Conservation (phyloP, 2,888 invertebrate genomes). For the Meghimatium bilineatum region DNA sequence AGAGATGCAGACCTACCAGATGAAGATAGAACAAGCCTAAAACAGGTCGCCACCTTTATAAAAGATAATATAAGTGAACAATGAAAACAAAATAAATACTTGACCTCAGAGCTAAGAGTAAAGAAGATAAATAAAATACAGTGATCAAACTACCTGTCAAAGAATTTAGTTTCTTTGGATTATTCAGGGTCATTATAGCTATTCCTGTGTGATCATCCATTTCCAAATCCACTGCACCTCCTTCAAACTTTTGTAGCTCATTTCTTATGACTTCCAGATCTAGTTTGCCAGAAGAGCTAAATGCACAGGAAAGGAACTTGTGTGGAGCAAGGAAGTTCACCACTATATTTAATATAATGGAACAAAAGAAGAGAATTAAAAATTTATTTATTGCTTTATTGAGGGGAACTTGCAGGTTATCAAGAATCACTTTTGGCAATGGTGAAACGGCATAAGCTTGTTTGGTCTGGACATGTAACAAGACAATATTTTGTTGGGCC, state of each 20-base stretch:
- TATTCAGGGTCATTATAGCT: slow-evolving; percentile 77
- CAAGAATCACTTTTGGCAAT: too few relatives aligned
- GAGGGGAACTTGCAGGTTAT: not conserved
- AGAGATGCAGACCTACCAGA: too few relatives aligned
- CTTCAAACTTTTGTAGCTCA: slow-evolving; percentile 50
- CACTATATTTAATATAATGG: not conserved
- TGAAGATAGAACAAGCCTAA: too few relatives aligned
- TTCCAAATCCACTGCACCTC: slow-evolving; percentile 64
- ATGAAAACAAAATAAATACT: not conserved
- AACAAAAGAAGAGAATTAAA: not conserved
- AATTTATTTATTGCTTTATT: not conserved
- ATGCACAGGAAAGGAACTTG: not conserved
- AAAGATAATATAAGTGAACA: too few relatives aligned
- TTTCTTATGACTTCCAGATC: slow-evolving; percentile 46
- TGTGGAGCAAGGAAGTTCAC: not conserved
- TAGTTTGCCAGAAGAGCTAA: slow-evolving; percentile 1
- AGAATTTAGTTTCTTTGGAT: slow-evolving; percentile 77
- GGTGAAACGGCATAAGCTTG: too few relatives aligned
- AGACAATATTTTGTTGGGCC: too few relatives aligned
- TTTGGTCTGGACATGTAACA: too few relatives aligned
- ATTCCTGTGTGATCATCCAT: slow-evolving; percentile 77
- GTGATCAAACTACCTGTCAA: slow-evolving; percentile 36
- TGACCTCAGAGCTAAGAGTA: not conserved
- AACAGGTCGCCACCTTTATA: too few relatives aligned
- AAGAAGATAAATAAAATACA: not conserved